Percentiles rank a stretch among this genome's conserved stretches.
These are phyloP conservation scores for Exephanes ischioxanthus DNA, from an alignment of 2,888 invertebrate species.

Conservation along the genomic window DNA sequence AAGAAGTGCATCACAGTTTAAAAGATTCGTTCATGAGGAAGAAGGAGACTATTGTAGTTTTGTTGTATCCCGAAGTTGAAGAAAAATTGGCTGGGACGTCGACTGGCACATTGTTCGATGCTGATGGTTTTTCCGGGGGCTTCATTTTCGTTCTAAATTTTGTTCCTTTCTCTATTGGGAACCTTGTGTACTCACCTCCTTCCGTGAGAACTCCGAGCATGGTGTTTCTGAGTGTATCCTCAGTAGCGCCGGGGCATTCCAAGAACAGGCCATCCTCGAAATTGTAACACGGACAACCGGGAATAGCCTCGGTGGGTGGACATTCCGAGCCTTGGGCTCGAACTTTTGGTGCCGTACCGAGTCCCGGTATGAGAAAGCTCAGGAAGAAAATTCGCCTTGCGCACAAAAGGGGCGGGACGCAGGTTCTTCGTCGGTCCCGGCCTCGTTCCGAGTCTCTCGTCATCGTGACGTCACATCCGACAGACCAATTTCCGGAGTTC, in stretches of 20 bases:
- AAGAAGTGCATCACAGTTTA: no score
- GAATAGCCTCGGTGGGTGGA: constrained; percentile 83
- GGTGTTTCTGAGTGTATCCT: constrained; percentile 90
- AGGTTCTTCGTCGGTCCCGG: constrained; percentile 61
- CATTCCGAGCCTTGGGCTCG: constrained; percentile 80
- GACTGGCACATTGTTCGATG: background rate
- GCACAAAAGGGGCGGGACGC: constrained; percentile 68
- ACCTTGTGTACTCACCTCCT: constrained; percentile 75
- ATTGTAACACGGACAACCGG: constrained; percentile 95
- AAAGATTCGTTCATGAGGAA: no score
- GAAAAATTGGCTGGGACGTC: background rate
- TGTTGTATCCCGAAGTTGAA: background rate
- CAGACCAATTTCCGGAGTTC: constrained; percentile 58
- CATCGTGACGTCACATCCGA: constrained; percentile 79
- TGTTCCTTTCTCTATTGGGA: background rate
- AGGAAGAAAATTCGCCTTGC: constrained; percentile 72
- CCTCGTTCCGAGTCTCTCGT: constrained; percentile 75
- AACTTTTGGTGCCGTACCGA: constrained; percentile 62
- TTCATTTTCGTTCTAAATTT: background rate
- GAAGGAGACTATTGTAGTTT: background rate
- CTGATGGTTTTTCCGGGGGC: background rate
- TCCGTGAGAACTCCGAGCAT: constrained; percentile 88
- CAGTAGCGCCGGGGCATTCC: constrained; percentile 94
- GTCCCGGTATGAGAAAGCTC: constrained; percentile 62
- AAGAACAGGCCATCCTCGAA: constrained; percentile 96